Evolutionary conservation across 2,113 vertebrate species (phyloP), one percentile per base, ranked within the genome.

Genomic region (Urocolius indicus): DNA sequence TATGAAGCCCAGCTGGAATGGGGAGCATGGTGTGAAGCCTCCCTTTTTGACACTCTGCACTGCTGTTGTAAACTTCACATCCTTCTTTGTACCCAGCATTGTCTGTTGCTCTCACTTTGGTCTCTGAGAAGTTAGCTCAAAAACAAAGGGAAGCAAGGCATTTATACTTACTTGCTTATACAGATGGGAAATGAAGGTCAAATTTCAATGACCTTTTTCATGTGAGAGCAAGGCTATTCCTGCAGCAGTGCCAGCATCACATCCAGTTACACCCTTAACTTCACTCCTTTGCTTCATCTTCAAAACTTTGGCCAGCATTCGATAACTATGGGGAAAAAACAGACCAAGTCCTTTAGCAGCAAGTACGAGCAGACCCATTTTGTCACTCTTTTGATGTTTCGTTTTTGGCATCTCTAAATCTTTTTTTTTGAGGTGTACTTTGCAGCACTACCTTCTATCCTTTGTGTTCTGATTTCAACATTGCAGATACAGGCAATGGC

Each of bases 1-100:
- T 11, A 2, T 0, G 0, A 58, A 87, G 16, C 9, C 34, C 26
- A 15, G 14, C 10, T 57, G 26, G 34, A 38, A 16, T 6, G 16
- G 17, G 52, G 18, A 51, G 2, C 20, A 29, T 0, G 1, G 34
- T 8, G 7, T 0, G 0, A 52, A 61, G 11, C 13, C 21, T 68
- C 9, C 15, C 2, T 68, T 84, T 51, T 11, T 14, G 20, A 19
- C 12, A 11, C 9, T 14, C 69, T 2, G 1, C 0, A 0, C 15
- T 72, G 43, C 32, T 74, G 34, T 11, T 63, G 18, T 63, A 26
- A 43, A 5, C 23, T 54, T 54, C 43, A 10, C 4, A 18, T 20
- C 13, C 11, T 38, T 19, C n/a, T 51, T 48, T 30, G 20, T 29
- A 49, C 14, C 15, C 17, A 26, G 8, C 1, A 0, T 11, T 43